Conservation (phyloP, 2,888 invertebrate genomes). For the Bellardia bayeri region DNA sequence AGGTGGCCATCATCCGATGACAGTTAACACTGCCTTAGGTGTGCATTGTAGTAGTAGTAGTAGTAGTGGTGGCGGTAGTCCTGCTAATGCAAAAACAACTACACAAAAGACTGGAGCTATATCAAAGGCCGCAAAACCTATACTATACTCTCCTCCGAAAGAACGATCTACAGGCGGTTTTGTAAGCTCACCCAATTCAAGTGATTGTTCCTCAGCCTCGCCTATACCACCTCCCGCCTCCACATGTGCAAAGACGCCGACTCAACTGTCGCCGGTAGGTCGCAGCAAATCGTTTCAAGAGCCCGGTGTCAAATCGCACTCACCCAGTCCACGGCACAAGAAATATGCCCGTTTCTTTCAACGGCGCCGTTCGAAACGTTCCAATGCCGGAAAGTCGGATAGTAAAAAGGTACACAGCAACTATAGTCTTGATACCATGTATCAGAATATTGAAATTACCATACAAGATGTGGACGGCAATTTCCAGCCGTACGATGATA, state of each 20-base stretch:
- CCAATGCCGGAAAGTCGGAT: slow-evolving; percentile 69
- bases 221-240: slow-evolving; percentile 75
- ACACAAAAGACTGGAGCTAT: slow-evolving; percentile 80
- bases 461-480: slow-evolving; percentile 84
- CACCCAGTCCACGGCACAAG: slow-evolving; percentile 78
- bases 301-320: slow-evolving; percentile 79
- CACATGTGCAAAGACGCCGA: slow-evolving; percentile 18
- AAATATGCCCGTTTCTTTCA: slow-evolving; percentile 82
- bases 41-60: slow-evolving; percentile 66
- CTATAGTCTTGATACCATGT: slow-evolving; percentile 82
- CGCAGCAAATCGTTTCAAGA: slow-evolving; percentile 85
- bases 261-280: slow-evolving; percentile 79
- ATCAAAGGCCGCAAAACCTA: slow-evolving; percentile 77
- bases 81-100: slow-evolving; percentile 6
- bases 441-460: slow-evolving; percentile 83
- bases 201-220: slow-evolving; percentile 80
- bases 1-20: slow-evolving; percentile 33
- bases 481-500: slow-evolving; percentile 82
- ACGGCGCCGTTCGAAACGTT: slow-evolving; percentile 81
- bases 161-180: slow-evolving; percentile 71
- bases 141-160: slow-evolving; percentile 77
- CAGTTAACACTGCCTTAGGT: slow-evolving; percentile 74
- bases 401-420: slow-evolving; percentile 77
- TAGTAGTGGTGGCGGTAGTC: slow-evolving; percentile 2
- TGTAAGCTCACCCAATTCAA: slow-evolving; percentile 81